Evolutionary conservation across 2,113 vertebrate genomes (phyloP), one percentile per base, ranked within the genome.

Genomic region (Rhagologus leucostigma): DNA sequence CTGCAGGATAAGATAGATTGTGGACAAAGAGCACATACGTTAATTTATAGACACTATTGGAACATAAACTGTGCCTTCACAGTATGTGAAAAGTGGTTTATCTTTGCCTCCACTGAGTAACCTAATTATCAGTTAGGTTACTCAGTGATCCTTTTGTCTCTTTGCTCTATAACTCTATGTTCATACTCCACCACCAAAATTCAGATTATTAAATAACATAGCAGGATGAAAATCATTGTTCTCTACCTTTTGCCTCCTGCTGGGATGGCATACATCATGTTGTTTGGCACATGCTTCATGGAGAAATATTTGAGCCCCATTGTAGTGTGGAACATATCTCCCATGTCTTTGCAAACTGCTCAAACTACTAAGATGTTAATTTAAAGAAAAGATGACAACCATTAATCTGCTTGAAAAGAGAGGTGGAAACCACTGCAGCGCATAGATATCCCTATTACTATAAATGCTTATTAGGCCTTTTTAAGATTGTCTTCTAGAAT

Each of bases 381-480:
- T 75, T 71, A 76, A 75, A 84, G 44, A 87, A 75, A 93, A 87
- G n/a, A 82, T 85, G 62, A 76, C 74, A 84, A 63, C 21, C 23
- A 70, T 80, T 92, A 80, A 86, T 88, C 70, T 88, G 20, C 23
- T 83, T 93, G 90, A 92, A 94, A 86, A 86, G 79, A 83, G 63
- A 94, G 67, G 59, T 83, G 63, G 79, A 80, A 92, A 90, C 55
- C 42, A 80, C 63, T 84, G 88, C 55, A 62, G 53, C 0, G 0
- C 55, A 63, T 16, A 90, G 79, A 84, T 88, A 90, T 46, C 32
- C n/a, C 11, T 80, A 53, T 83, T 90, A 79, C 41, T 80, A 69
- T 94, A 87, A 85, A 93, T 90, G 71, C 59, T 93, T 92, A 90
- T 92, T 80, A 95, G 37, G 59, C 16, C 33, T 84, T 95, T 90